Base-by-base conservation (phyloP, 2,888 invertebrate species). In the Ophonus ardosiacus region DNA sequence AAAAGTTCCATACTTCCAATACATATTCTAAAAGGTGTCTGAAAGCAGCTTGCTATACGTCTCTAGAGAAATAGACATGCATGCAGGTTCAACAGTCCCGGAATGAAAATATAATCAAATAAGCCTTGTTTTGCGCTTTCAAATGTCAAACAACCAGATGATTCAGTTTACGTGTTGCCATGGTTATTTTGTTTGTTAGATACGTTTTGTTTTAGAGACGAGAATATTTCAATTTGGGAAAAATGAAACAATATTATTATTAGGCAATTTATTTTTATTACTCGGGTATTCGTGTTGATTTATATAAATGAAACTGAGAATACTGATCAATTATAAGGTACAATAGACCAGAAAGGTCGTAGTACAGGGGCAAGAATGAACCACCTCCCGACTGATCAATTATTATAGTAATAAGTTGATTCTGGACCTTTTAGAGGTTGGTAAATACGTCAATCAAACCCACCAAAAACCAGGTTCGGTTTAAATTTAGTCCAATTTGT, bases 81-180 rank as follows among this genome's bases (percentile, higher is more conserved):
- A 74, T 51, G 15, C 71, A 71, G 56, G 76, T 76, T 68, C 82
- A 15, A 51, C 74, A 71, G 57, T 40, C 38, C 21, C 15, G 76
- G 63, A 83, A 83, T 83, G 83, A 83, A 83, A 74, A 83, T 83
- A 74, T 83, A 83, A 83, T 83, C 83, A 83, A 83, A 83, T 83
- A 81, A 81, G 78, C 56, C 56, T 18, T 57, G 78, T 78, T 56
- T 78, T 78, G 57, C 57, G 78, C 78, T 78, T 78, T 78, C 78
- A 57, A 78, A 78, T 78, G 78, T 24, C 43, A 51, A 51, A 51
- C 43, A 51, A 13, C 43, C 43, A 51, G 43, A 51, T 10, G 43
- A 51, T 51, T 51, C 43, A 8, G 43, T 13, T 51, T 31, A 31
- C 31, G 6, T 51, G 43, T 51, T 51, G 43, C 43, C 43, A 51